phyloP scores from a whole-genome alignment of 1,140 invertebrate genomes.

The Neodiprion fabricii region DNA sequence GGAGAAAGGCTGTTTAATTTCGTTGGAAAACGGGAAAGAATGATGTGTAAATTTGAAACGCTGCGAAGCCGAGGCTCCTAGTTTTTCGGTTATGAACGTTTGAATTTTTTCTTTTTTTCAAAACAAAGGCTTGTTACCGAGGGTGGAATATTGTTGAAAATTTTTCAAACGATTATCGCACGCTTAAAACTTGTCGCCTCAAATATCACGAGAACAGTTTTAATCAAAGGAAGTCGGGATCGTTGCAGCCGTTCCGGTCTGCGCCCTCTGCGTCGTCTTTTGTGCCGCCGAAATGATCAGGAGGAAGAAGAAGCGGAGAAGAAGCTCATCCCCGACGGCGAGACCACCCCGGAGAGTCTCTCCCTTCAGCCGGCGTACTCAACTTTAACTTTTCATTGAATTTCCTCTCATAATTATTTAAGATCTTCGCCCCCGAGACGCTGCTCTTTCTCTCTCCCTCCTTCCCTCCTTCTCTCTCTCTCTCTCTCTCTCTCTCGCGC shows the following conservation, averaged over 20 bases:
- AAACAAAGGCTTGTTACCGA: not conserved
- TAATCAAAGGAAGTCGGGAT: not conserved
- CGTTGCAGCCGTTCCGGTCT: not conserved
- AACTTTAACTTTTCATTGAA: constrained; percentile 21
- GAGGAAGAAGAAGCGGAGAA: too few relatives aligned
- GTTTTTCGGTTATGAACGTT: not conserved
- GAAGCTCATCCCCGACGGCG: too few relatives aligned
- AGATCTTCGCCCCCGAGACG: constrained; percentile 10
- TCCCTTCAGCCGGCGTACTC: constrained; percentile 8
- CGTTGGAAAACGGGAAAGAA: too few relatives aligned
- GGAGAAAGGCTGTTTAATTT: too few relatives aligned
- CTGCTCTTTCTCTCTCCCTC: not conserved
- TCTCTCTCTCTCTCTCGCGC: not conserved
- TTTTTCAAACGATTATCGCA: not conserved
- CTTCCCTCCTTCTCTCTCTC: not conserved
- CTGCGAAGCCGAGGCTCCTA: not conserved
- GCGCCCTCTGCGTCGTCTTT: too few relatives aligned
- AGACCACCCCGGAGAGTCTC: constrained; percentile 10
- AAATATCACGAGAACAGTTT: not conserved
- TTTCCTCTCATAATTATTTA: constrained; percentile 25
- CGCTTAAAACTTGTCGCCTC: not conserved
- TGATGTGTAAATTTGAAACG: not conserved
- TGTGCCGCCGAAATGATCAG: too few relatives aligned
- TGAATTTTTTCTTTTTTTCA: not conserved
- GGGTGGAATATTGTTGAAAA: not conserved